Conservation (phyloP, 2,888 invertebrate genomes). For the Heterodera filipjevi region DNA sequence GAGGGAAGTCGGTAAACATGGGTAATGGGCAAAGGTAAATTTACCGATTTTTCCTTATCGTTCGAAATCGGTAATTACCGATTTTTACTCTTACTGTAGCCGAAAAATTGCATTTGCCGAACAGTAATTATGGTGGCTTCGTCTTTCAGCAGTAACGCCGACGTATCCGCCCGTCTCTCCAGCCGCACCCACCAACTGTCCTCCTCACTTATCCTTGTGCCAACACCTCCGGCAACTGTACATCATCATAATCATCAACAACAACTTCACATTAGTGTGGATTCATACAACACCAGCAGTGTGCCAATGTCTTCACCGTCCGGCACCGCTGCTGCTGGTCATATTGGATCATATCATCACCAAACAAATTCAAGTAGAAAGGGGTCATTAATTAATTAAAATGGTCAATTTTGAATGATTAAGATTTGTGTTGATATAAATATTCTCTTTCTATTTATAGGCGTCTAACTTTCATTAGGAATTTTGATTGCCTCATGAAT, state of each 20-base stretch:
- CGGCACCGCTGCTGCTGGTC: neutral
- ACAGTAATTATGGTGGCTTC: too few species aligned
- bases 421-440: too few species aligned
- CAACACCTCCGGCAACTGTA: conserved; percentile 20
- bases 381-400: neutral
- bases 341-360: neutral
- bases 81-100: too few species aligned
- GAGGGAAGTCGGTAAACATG: too few species aligned
- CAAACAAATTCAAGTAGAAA: neutral
- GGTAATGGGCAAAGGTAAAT: too few species aligned
- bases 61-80: too few species aligned
- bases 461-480: too few species aligned
- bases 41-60: too few species aligned
- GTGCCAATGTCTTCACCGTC: conserved; percentile 25
- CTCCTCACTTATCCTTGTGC: conserved; percentile 33
- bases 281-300: conserved; percentile 13
- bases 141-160: conserved; percentile 27
- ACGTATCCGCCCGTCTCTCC: conserved; percentile 29
- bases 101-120: too few species aligned
- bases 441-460: too few species aligned
- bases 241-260: neutral
- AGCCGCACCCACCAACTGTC: conserved; percentile 30
- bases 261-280: neutral
- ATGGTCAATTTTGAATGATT: too few species aligned
- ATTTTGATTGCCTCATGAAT: too few species aligned